Evolutionary conservation across 2,888 invertebrate species (phyloP).

Genomic region (Drosophila rubida): DNA sequence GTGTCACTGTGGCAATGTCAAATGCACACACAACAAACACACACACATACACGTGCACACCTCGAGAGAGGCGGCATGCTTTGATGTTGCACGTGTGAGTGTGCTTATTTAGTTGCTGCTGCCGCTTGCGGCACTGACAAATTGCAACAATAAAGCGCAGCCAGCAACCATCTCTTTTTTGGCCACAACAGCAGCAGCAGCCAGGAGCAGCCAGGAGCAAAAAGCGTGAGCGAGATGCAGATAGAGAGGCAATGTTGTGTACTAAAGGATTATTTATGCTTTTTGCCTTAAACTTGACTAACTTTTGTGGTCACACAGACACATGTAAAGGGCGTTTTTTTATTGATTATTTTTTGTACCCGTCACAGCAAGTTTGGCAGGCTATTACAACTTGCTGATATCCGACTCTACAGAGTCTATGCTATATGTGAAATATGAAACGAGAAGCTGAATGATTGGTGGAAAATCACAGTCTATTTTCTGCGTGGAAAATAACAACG

Average conservation of each 20-base stretch:
- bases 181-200: not conserved
- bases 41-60: conserved; percentile 13
- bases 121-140: conserved; percentile 27
- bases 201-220: not conserved
- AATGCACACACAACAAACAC: conserved; percentile 26
- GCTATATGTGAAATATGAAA: no score
- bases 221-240: not conserved
- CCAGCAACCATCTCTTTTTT: conserved; percentile 12
- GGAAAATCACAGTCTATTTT: no score
- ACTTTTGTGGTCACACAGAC: conserved; percentile 49
- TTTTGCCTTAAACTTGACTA: conserved; percentile 68
- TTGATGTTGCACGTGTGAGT: conserved; percentile 48
- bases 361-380: not conserved
- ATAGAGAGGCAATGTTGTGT: conserved; percentile 19
- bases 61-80: conserved; percentile 29
- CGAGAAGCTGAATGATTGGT: no score
- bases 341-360: conserved; percentile 51
- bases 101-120: conserved; percentile 19
- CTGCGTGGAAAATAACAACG: no score
- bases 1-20: conserved; percentile 58
- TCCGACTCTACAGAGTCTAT: no score
- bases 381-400: not conserved
- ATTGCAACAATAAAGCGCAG: conserved; percentile 32
- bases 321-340: conserved; percentile 33
- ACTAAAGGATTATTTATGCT: conserved; percentile 62